phyloP scores from a whole-genome alignment of 2,113 vertebrate genomes.

The Apistogramma diplotaenia region DNA sequence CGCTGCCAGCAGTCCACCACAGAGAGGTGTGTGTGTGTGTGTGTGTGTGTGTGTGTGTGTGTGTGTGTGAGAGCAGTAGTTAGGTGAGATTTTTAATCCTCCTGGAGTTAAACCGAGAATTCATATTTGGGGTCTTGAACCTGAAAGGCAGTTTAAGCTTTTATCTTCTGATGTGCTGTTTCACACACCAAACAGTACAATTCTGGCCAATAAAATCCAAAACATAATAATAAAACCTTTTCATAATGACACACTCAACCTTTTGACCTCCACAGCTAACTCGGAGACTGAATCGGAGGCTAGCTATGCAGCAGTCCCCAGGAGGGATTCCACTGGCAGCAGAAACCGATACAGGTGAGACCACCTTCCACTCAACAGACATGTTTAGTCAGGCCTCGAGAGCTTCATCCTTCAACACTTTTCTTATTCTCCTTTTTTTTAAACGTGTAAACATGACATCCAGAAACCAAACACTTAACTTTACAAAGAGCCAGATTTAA shows the following conservation, averaged over 20 bases:
- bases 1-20: slow-evolving; percentile 1
- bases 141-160: not conserved
- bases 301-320: slow-evolving; percentile 64
- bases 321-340: slow-evolving; percentile 16
- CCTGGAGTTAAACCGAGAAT: not conserved
- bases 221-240: not conserved
- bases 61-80: not conserved
- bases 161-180: too few relatives aligned
- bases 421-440: not conserved
- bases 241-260: not conserved
- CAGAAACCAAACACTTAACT: not conserved
- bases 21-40: slow-evolving; percentile 43
- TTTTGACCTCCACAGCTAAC: slow-evolving; percentile 34
- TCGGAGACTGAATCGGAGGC: slow-evolving; percentile 73
- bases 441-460: too few relatives aligned
- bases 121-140: not conserved
- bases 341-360: slow-evolving; percentile 57
- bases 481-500: not conserved
- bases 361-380: not conserved
- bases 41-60: not conserved
- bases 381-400: not conserved
- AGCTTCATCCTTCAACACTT: not conserved
- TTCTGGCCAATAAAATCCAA: too few relatives aligned
- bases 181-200: too few relatives aligned
- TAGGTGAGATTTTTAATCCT: too few relatives aligned